Percentiles rank a stretch among this genome's conserved stretches.
These are phyloP conservation scores for Todus mexicanus DNA, from an alignment of 2,797 vertebrate genomes.

Conservation along the genomic window DNA sequence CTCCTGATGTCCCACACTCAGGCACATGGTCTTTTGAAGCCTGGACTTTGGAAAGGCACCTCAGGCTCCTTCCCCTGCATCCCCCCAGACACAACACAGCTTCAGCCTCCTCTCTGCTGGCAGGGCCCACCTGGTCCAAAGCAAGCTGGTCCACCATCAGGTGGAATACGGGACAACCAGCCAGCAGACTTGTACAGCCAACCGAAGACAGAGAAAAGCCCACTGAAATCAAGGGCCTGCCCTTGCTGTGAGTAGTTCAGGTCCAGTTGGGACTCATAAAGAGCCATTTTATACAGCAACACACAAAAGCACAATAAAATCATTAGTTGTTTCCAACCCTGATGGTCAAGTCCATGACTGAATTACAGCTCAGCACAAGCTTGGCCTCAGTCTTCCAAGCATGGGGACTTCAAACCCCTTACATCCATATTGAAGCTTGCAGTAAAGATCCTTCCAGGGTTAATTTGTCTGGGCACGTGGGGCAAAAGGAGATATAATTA, in stretches of 20 bases:
- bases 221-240: not conserved
- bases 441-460: not conserved
- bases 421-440: not conserved
- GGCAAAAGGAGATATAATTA: not conserved
- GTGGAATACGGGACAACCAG: not conserved
- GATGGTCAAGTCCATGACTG: not conserved
- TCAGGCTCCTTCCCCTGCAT: not conserved
- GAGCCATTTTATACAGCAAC: not conserved
- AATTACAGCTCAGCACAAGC: not conserved
- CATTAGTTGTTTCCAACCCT: not conserved
- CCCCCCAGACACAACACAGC: not conserved
- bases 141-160: not conserved
- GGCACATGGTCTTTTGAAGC: not conserved
- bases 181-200: not conserved
- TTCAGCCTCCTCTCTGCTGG: not conserved
- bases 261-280: not conserved
- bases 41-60: not conserved
- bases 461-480: not conserved
- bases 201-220: not conserved
- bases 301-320: constrained; percentile 37
- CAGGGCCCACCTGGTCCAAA: not conserved
- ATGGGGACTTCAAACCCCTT: not conserved
- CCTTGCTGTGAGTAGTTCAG: not conserved
- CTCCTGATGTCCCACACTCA: not conserved
- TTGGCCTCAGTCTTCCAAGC: not conserved